Percentiles rank a stretch among this genome's conserved stretches.
Conservation (phyloP, 1,140 invertebrate species). For the Lycorma delicatula region DNA sequence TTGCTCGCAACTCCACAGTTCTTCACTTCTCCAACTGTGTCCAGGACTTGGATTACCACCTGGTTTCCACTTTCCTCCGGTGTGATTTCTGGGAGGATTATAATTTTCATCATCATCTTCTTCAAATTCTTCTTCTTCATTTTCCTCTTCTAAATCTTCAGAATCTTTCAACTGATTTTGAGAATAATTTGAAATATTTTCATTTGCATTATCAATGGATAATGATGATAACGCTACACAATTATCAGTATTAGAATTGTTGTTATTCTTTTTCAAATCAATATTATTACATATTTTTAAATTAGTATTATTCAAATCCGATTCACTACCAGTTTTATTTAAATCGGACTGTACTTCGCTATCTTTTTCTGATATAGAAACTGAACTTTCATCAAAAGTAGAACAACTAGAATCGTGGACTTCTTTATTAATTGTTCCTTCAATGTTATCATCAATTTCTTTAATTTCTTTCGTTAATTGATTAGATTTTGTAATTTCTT, state of each 20-base stretch:
- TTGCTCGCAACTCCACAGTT: slow-evolving; percentile 26
- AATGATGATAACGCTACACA: not conserved
- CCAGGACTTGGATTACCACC: not conserved
- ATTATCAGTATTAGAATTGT: not conserved
- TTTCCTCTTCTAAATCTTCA: slow-evolving; percentile 30
- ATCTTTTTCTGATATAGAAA: not conserved
- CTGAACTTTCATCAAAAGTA: not conserved
- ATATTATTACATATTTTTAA: not conserved
- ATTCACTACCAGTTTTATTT: not conserved
- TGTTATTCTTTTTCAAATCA: not conserved
- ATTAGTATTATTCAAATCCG: not conserved
- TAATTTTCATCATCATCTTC: slow-evolving; percentile 46
- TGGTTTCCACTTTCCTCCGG: slow-evolving; percentile 64
- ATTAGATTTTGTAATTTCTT: not conserved
- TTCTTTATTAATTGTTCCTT: not conserved
- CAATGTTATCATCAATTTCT: not conserved
- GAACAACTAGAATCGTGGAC: not conserved
- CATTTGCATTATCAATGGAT: not conserved
- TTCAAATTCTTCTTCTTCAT: slow-evolving; percentile 45
- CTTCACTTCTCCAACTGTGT: slow-evolving; percentile 2
- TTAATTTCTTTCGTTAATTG: not conserved
- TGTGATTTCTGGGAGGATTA: slow-evolving; percentile 48
- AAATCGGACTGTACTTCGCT: not conserved
- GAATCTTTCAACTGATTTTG: no score
- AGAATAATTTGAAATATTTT: no score